These are phyloP conservation scores for Cremastobaeus sp. DNA, from an alignment of 2,888 invertebrate species.

Conservation along the genomic window DNA sequence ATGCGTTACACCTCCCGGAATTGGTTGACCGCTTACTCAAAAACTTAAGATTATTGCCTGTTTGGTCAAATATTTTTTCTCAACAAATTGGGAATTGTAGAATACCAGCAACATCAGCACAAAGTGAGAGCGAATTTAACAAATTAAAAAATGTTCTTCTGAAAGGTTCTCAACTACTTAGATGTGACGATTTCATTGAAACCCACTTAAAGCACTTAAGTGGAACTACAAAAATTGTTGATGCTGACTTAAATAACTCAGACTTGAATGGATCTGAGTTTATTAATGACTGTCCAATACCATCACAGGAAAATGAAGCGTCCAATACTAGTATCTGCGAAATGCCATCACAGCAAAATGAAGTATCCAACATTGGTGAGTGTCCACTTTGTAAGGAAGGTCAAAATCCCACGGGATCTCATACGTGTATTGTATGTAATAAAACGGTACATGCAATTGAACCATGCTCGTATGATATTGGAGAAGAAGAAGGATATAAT, in stretches of 20 bases:
- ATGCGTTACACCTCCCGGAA: too few species aligned
- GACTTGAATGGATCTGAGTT: not conserved
- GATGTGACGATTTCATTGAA: not conserved
- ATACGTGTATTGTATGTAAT: constrained; percentile 1
- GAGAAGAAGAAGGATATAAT: constrained; percentile 11
- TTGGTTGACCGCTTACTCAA: too few species aligned
- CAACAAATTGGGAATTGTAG: not conserved
- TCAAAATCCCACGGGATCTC: constrained; percentile 3
- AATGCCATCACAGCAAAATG: not conserved
- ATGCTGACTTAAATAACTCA: not conserved
- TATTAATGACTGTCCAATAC: too few species aligned
- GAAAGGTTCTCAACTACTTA: not conserved
- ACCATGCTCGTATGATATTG: not conserved
- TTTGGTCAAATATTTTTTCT: not conserved
- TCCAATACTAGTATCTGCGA: not conserved
- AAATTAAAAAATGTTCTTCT: constrained; percentile 8
- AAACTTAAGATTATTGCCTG: not conserved
- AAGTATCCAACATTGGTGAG: too few species aligned
- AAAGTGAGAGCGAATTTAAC: constrained; percentile 11
- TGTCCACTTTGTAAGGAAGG: constrained; percentile 15
- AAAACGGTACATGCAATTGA: constrained; percentile 6
- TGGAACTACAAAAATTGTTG: not conserved
- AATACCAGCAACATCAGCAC: constrained; percentile 9
- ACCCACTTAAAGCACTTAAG: not conserved
- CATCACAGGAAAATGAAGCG: not conserved